These are phyloP conservation scores for Trissoscelio sp. DNA, from an alignment of 2,888 invertebrate genomes.

Conservation along the genomic window DNA sequence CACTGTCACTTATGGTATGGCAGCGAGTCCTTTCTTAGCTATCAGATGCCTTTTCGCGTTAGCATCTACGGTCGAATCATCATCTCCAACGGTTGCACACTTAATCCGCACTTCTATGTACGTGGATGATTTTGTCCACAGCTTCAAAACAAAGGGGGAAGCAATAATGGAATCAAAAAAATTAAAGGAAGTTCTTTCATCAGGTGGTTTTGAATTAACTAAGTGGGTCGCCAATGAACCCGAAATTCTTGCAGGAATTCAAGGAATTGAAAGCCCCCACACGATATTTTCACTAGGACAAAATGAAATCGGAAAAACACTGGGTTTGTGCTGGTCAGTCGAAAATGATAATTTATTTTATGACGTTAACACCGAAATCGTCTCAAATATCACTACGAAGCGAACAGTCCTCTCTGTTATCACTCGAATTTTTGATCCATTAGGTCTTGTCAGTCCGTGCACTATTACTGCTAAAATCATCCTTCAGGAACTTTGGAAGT, in stretches of 20 bases:
- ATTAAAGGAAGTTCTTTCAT: slow-evolving; percentile 43
- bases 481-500: slow-evolving; percentile 36
- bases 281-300: too few species aligned
- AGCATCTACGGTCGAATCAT: too few species aligned
- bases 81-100: too few species aligned
- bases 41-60: slow-evolving; percentile 63
- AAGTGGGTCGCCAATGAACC: slow-evolving; percentile 68
- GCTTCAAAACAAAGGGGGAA: slow-evolving; percentile 59
- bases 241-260: too few species aligned
- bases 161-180: slow-evolving; percentile 52
- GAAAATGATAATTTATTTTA: neutral
- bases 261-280: too few species aligned
- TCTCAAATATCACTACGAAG: neutral
- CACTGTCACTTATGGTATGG: slow-evolving; percentile 72
- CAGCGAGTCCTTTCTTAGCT: slow-evolving; percentile 70
- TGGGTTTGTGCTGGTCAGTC: too few species aligned
- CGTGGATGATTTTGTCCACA: slow-evolving; percentile 73
- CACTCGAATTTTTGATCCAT: slow-evolving; percentile 70
- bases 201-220: slow-evolving; percentile 58
- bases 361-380: neutral
- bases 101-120: slow-evolving; percentile 66
- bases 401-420: neutral
- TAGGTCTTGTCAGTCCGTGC: slow-evolving; percentile 71
- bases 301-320: too few species aligned
- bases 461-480: slow-evolving; percentile 71